Evolutionary conservation across 2,888 invertebrate genomes (phyloP).

Genomic region (Asteroscopus sphinx): DNA sequence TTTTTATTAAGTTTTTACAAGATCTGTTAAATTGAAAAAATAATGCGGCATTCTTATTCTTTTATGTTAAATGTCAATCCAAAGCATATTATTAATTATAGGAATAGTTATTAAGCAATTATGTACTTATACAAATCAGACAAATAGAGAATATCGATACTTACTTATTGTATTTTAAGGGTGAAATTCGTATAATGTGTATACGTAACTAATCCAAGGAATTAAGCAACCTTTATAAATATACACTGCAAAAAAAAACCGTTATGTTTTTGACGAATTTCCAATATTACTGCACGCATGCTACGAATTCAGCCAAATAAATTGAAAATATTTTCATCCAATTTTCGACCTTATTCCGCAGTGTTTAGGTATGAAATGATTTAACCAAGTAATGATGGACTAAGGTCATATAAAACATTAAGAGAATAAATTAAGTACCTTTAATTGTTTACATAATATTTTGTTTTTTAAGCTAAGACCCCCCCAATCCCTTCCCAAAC

Average conservation of each 20-base stretch:
- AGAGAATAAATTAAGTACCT: conserved; percentile 15
- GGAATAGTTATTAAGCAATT: conserved; percentile 46
- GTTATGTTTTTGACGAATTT: neutral
- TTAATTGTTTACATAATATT: conserved; percentile 24
- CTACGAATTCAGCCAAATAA: conserved; percentile 16
- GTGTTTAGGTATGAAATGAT: conserved; percentile 16
- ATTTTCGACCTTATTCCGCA: conserved; percentile 29
- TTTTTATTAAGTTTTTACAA: conserved; percentile 56
- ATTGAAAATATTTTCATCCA: conserved; percentile 26
- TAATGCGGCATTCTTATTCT: conserved; percentile 52
- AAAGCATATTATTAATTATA: conserved; percentile 69
- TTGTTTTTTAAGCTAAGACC: conserved; percentile 30
- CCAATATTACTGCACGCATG: conserved; percentile 1
- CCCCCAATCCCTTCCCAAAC: conserved; percentile 33
- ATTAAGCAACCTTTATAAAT: too few relatives aligned
- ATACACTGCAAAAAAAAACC: too few relatives aligned
- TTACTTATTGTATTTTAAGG: conserved; percentile 14
- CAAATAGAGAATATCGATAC: conserved; percentile 28
- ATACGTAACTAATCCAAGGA: conserved; percentile 2
- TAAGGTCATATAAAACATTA: conserved; percentile 25
- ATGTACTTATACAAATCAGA: conserved; percentile 55
- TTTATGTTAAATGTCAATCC: conserved; percentile 63
- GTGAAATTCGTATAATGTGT: conserved; percentile 27
- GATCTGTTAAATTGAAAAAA: conserved; percentile 57
- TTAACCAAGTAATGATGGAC: conserved; percentile 18